Percentiles rank a stretch among this genome's conserved stretches.
These are phyloP conservation scores for Oryctes rhinoceros DNA, from an alignment of 1,140 invertebrate species.

Conservation along the genomic window DNA sequence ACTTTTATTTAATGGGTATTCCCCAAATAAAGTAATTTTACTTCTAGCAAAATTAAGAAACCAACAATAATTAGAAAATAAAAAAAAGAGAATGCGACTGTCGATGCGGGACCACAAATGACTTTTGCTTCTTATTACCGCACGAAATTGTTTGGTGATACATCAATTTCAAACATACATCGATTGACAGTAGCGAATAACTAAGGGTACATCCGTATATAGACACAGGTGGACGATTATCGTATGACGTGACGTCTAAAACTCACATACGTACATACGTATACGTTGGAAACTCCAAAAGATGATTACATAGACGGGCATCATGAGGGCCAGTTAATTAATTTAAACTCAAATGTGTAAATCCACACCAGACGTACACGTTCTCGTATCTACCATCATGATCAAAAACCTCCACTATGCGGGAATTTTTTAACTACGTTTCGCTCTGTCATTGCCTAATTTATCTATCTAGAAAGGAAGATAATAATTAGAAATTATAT, in stretches of 20 bases:
- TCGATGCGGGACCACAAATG: too few relatives aligned
- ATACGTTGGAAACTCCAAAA: neutral
- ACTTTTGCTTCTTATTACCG: neutral
- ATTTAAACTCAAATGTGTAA: constrained; percentile 28
- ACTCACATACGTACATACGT: too few relatives aligned
- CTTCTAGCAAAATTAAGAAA: too few relatives aligned
- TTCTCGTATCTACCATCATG: constrained; percentile 26
- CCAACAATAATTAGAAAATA: too few relatives aligned
- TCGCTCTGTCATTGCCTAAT: constrained; percentile 24
- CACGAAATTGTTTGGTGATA: neutral
- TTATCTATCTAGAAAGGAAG: neutral
- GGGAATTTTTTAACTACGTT: constrained; percentile 14
- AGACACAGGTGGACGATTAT: neutral
- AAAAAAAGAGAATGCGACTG: neutral
- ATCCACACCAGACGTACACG: neutral
- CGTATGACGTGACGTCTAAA: neutral
- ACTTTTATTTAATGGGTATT: too few relatives aligned
- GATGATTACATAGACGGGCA: constrained; percentile 1
- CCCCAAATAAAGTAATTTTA: too few relatives aligned
- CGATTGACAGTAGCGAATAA: neutral
- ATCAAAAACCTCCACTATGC: constrained; percentile 22
- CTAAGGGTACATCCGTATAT: too few relatives aligned
- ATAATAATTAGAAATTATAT: neutral
- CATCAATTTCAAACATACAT: neutral
- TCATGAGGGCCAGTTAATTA: constrained; percentile 28